Evolutionary conservation across 2,797 vertebrate genomes (phyloP).

Genomic region (Pseudochirops corinnae): DNA sequence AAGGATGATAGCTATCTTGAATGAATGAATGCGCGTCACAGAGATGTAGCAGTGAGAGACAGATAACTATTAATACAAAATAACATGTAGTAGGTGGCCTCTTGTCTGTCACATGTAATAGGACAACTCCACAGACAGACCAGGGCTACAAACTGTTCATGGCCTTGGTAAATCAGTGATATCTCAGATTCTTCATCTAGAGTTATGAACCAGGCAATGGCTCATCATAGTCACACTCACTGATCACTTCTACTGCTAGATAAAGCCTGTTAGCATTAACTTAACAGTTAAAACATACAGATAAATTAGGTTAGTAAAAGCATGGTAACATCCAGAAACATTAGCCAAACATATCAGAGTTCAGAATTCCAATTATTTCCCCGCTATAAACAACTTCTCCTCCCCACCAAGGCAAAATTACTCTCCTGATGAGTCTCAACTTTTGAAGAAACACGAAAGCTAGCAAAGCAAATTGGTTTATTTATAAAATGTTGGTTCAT

Average conservation of each 20-base stretch:
- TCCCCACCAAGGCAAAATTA: neutral
- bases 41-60: neutral
- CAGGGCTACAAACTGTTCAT: neutral
- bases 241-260: neutral
- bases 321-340: neutral
- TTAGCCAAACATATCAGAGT: neutral
- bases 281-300: neutral
- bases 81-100: neutral
- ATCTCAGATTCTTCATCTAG: neutral
- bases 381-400: neutral
- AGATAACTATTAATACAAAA: neutral
- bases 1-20: neutral
- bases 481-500: constrained; percentile 1
- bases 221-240: neutral
- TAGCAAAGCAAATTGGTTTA: constrained; percentile 30
- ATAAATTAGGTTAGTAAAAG: neutral
- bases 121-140: neutral
- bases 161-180: neutral
- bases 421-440: neutral
- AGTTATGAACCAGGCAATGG: neutral
- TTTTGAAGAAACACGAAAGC: constrained; percentile 41
- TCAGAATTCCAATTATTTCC: neutral
- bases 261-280: neutral
- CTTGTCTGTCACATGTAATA: neutral
- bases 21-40: neutral